Evolutionary conservation across 2,113 vertebrate genomes (phyloP).

Genomic region (Malaclemys terrapin): DNA sequence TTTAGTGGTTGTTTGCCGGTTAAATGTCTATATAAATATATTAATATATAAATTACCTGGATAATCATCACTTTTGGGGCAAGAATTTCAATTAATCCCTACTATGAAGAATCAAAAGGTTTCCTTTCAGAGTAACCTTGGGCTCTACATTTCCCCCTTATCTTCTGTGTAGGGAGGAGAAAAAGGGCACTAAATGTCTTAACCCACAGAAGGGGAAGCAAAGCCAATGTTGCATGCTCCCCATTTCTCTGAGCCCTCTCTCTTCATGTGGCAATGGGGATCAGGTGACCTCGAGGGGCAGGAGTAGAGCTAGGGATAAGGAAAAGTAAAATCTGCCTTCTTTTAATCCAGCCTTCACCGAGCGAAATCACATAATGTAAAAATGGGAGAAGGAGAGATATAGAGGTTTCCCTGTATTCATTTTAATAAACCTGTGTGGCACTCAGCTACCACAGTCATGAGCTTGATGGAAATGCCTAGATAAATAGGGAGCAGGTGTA

Average conservation of each 20-base stretch:
- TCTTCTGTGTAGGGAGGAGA: not conserved
- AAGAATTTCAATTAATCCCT: not conserved
- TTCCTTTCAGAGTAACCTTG: not conserved
- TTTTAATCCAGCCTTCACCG: not conserved
- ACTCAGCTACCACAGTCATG: not conserved
- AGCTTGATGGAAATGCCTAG: not conserved
- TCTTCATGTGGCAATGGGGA: not conserved
- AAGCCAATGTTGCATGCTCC: not conserved
- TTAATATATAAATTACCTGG: not conserved
- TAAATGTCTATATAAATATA: not conserved
- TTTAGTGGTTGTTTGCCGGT: not conserved
- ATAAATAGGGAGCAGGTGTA: constrained; percentile 23
- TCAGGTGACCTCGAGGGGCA: not conserved
- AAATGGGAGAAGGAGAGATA: constrained; percentile 26
- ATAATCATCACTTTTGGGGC: not conserved
- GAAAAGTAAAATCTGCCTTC: not conserved
- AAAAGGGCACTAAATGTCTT: not conserved
- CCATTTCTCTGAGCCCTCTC: not conserved
- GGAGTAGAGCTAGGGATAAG: constrained; percentile 8
- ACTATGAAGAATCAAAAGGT: not conserved
- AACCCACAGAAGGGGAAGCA: not conserved
- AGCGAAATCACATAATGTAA: constrained; percentile 52
- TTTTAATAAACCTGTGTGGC: not conserved
- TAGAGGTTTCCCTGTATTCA: constrained; percentile 1
- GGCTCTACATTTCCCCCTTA: not conserved